Base-by-base conservation (phyloP, 2,888 invertebrate genomes). In the Mythimna vitellina region DNA sequence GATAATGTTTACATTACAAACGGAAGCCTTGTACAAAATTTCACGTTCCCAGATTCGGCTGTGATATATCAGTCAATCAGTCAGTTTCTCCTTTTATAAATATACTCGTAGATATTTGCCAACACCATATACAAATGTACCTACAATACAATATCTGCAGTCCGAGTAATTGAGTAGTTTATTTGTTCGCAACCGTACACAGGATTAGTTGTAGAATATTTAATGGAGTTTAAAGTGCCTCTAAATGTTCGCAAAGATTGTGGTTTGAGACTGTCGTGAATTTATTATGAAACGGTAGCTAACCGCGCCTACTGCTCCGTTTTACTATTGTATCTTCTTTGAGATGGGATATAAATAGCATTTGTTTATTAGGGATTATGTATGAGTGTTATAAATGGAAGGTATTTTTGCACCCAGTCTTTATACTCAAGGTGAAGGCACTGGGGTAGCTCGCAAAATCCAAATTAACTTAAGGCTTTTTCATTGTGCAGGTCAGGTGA, bases 201-300 rank as follows among this genome's bases (percentile, higher is more conserved):
- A 61, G 73, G 80, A 68, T 86, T 78, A 78, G 81, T 86, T 85
- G 75, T 73, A 80, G 88, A 88, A 90, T 91, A 87, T 84, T 81
- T 87, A 82, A 88, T 89, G 87, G 86, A 86, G 85, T 86, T 86
- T 87, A 84, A 89, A 89, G 87, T 89, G 88, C 82, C 84, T 80
- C 77, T 85, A 86, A 89, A 90, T 89, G 89, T 88, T 89, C 76
- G 82, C 87, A 84, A 88, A 89, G 89, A 89, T 87, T 89, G 87
- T 83, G 86, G 88, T 85, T 78, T 86, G 81, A 82, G 79, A 85
- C 84, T 85, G 85, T 80, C 82, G 85, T 90, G 85, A 89, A 90
- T 90, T 85, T 88, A 82, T 88, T 85, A 90, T 87, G 83, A 88
- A 80, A 82, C 80, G 81, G 85, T 86, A 82, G 83, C 72, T 80